These are phyloP conservation scores for Ornithorhynchus anatinus DNA, from an alignment of 2,113 vertebrate genomes.

Conservation along the genomic window DNA sequence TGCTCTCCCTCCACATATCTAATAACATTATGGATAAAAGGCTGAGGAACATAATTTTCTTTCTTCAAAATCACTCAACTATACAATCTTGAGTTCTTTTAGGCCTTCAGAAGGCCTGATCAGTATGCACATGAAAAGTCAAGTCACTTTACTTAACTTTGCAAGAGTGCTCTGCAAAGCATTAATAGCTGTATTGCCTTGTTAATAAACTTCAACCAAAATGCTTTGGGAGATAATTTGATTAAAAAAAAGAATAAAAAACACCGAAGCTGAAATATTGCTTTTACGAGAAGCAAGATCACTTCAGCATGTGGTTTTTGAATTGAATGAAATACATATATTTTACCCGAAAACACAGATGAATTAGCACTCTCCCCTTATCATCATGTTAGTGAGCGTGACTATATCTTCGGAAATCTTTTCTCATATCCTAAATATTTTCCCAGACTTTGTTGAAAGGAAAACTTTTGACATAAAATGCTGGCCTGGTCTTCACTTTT, in stretches of 20 bases:
- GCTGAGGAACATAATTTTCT: conserved; percentile 48
- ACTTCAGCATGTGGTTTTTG: conserved; percentile 49
- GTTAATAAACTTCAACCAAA: conserved; percentile 52
- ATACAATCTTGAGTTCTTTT: conserved; percentile 34
- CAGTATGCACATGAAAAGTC: conserved; percentile 17
- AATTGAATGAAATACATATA: conserved; percentile 49
- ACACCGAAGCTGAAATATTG: conserved; percentile 48
- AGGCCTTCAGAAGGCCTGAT: conserved; percentile 43
- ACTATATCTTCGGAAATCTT: conserved; percentile 17
- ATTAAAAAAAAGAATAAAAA: conserved; percentile 53
- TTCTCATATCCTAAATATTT: neutral
- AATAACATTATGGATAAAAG: conserved; percentile 42
- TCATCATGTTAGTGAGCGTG: conserved; percentile 6
- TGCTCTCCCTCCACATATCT: conserved; percentile 45
- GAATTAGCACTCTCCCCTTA: conserved; percentile 17
- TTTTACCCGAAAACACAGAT: conserved; percentile 46
- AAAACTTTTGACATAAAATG: conserved; percentile 55
- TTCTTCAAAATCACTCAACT: conserved; percentile 42
- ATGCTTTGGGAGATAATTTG: conserved; percentile 46
- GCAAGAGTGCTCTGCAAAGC: conserved; percentile 27
- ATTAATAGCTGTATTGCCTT: conserved; percentile 14
- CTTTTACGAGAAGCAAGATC: conserved; percentile 43
- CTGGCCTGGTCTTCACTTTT: conserved; percentile 33
- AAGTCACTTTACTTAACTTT: conserved; percentile 26
- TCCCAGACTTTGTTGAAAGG: conserved; percentile 26